Percentiles rank a stretch among this genome's conserved stretches.
Conservation (phyloP, 2,888 invertebrate genomes). For the Pterobdella sp. region DNA sequence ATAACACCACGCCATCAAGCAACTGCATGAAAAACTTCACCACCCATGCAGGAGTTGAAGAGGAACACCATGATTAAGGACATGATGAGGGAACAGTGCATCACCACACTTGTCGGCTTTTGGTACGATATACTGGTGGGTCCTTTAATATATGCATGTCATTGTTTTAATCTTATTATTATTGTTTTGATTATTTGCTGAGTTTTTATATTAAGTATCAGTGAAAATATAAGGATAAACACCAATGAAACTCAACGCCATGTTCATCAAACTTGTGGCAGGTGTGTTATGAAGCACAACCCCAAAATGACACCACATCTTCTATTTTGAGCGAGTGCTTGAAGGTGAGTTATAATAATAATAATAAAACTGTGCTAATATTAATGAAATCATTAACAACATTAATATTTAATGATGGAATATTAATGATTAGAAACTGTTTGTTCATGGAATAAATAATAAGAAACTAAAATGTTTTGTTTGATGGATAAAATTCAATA, state of each 20-base stretch:
- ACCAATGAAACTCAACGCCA: not conserved
- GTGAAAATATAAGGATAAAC: not conserved
- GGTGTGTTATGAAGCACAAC: not conserved
- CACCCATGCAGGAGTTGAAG: conserved; percentile 48
- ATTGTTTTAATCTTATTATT: not conserved
- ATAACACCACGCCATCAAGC: too few relatives aligned
- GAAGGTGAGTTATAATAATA: not conserved
- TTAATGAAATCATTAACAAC: not conserved
- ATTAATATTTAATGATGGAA: too few relatives aligned
- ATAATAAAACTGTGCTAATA: not conserved
- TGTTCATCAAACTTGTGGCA: not conserved
- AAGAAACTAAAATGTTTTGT: too few relatives aligned
- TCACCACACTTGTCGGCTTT: conserved; percentile 55
- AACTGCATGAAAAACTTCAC: too few relatives aligned
- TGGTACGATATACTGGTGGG: conserved; percentile 57
- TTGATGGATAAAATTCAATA: too few relatives aligned
- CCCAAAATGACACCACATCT: not conserved
- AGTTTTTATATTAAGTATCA: not conserved
- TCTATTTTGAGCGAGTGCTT: not conserved
- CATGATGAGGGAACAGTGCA: conserved; percentile 55
- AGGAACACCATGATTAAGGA: conserved; percentile 56
- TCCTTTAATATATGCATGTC: conserved; percentile 14
- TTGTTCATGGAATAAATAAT: too few relatives aligned
- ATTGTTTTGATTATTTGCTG: not conserved
- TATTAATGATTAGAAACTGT: too few relatives aligned